Conservation (phyloP, 2,888 invertebrate genomes). For the Lepas anatifera region DNA sequence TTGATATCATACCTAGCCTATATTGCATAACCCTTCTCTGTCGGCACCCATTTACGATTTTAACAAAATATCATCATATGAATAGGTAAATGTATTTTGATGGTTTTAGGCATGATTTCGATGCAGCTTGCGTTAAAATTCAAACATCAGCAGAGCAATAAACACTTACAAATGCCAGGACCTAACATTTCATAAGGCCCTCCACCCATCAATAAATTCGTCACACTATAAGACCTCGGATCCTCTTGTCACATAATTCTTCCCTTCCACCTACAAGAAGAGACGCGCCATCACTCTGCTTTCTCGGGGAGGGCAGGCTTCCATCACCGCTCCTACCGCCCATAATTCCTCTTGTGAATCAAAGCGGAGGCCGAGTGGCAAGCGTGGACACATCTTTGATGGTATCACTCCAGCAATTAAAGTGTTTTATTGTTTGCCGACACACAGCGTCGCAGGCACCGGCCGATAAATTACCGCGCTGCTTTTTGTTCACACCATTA, state of each 20-base stretch:
- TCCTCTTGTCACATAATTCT: neutral
- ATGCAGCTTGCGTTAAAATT: no score
- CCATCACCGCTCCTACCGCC: neutral
- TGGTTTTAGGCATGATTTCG: no score
- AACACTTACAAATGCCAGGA: no score
- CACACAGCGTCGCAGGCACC: neutral
- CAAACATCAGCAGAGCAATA: no score
- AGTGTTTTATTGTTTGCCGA: conserved; percentile 7
- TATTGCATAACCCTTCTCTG: no score
- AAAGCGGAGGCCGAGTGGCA: neutral
- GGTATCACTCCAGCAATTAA: neutral
- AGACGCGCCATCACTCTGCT: no score
- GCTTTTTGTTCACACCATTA: conserved; percentile 6
- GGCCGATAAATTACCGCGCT: neutral
- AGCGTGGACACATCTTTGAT: neutral
- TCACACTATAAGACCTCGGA: neutral
- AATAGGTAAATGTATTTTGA: no score
- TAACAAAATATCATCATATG: no score
- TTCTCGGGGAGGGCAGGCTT: neutral
- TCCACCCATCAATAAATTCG: no score
- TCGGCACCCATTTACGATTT: no score
- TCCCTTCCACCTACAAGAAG: neutral
- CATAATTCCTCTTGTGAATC: neutral
- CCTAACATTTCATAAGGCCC: no score
- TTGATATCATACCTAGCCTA: no score